A percentile compares a stretch with the other conserved stretches of the same genome.
Evolutionary conservation across 2,888 invertebrate species (phyloP).

Genomic region (Spicauda simplicius): DNA sequence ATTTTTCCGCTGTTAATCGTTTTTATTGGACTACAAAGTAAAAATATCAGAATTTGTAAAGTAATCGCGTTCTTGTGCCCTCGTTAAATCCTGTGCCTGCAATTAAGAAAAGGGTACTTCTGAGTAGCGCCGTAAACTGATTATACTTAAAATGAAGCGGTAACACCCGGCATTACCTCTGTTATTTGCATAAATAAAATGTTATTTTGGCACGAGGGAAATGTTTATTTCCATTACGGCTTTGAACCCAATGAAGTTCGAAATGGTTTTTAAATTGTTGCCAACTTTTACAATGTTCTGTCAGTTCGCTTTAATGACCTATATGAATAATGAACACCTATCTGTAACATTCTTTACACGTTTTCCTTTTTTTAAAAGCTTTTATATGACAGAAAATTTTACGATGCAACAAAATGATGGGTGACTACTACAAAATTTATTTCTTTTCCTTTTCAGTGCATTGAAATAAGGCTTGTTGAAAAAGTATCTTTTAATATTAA

Average conservation of each 20-base stretch:
- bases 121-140: constrained; percentile 63
- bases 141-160: constrained; percentile 73
- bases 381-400: no score
- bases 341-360: background rate
- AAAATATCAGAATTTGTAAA: constrained; percentile 58
- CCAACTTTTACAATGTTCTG: constrained; percentile 12
- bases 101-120: constrained; percentile 66
- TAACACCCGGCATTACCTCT: constrained; percentile 65
- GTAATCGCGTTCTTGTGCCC: constrained; percentile 61
- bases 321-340: background rate
- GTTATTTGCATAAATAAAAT: constrained; percentile 71
- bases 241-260: constrained; percentile 46
- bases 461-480: no score
- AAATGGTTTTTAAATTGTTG: constrained; percentile 37
- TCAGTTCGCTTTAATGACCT: background rate
- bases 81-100: constrained; percentile 70
- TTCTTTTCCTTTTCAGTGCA: no score
- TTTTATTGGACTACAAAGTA: constrained; percentile 45
- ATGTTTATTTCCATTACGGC: constrained; percentile 57
- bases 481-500: no score
- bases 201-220: constrained; percentile 56
- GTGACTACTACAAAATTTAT: no score
- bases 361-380: no score
- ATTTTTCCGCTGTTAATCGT: constrained; percentile 18
- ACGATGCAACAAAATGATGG: no score